Conservation (phyloP, 2,113 vertebrate genomes). For the Galeopterus variegatus region DNA sequence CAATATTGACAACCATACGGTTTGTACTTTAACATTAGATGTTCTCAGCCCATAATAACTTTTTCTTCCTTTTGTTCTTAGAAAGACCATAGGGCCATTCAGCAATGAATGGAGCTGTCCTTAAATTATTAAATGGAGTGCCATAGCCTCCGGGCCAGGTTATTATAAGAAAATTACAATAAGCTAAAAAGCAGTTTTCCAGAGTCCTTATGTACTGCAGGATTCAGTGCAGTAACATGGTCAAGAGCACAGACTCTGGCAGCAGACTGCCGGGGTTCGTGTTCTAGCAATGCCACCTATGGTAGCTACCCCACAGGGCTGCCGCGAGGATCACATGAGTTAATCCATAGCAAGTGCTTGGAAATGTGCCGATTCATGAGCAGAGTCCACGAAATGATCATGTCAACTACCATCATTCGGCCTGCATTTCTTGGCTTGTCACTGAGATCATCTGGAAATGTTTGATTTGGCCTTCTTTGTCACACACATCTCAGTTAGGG, state of each 20-base stretch:
- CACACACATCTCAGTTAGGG: not conserved
- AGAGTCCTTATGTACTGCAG: not conserved
- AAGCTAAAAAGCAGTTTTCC: not conserved
- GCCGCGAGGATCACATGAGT: not conserved
- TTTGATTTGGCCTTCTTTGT: not conserved
- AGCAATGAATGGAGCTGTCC: constrained; percentile 1
- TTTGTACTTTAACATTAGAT: not conserved
- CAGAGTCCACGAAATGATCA: not conserved
- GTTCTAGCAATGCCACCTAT: not conserved
- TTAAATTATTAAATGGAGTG: constrained; percentile 16
- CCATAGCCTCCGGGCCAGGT: not conserved
- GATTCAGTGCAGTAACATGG: not conserved
- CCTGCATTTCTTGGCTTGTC: not conserved
- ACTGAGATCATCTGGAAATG: not conserved
- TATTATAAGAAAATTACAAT: constrained; percentile 21
- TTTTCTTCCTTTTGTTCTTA: not conserved
- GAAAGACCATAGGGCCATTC: constrained; percentile 13
- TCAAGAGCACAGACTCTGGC: not conserved
- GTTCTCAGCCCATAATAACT: not conserved
- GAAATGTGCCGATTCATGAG: not conserved
- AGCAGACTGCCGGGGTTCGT: not conserved
- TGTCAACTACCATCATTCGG: not conserved
- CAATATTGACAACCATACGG: not conserved
- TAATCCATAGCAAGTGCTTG: not conserved
- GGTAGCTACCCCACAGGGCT: not conserved